A percentile compares a stretch with the other conserved stretches of the same genome.
These are phyloP conservation scores for Chionomys nivalis DNA, from an alignment of 2,113 vertebrate genomes.

Conservation along the genomic window DNA sequence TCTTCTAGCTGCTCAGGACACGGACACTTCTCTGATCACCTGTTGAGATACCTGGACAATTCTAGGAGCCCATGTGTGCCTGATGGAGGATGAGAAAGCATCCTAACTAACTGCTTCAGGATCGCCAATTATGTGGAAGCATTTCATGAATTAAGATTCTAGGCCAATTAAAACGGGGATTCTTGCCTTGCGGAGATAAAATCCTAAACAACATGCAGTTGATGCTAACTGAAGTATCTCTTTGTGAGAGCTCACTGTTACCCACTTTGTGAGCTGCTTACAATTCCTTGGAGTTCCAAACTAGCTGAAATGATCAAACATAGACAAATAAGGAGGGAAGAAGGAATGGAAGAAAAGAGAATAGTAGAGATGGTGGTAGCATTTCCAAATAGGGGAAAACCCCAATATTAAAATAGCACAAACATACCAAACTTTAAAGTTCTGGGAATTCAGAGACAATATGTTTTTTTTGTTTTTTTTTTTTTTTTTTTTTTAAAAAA, in stretches of 20 bases:
- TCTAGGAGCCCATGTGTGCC: slow-evolving; percentile 55
- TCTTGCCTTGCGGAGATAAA: slow-evolving; percentile 56
- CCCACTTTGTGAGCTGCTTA: slow-evolving; percentile 47
- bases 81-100: slow-evolving; percentile 3
- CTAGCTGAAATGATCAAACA: neutral
- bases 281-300: slow-evolving; percentile 57
- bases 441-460: slow-evolving; percentile 31
- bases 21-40: slow-evolving; percentile 20
- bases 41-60: slow-evolving; percentile 59
- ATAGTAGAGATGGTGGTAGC: slow-evolving; percentile 21
- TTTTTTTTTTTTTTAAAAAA: no score
- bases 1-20: slow-evolving; percentile 24
- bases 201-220: slow-evolving; percentile 59
- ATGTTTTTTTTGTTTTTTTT: neutral
- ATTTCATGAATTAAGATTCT: slow-evolving; percentile 59
- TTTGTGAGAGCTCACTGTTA: slow-evolving; percentile 63
- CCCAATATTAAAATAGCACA: neutral
- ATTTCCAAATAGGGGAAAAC: slow-evolving; percentile 30
- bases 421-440: slow-evolving; percentile 29
- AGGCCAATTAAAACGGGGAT: slow-evolving; percentile 62
- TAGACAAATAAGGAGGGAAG: neutral
- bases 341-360: neutral
- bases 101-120: neutral
- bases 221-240: slow-evolving; percentile 62
- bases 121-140: neutral